Conservation (phyloP, 2,113 vertebrate genomes). For the Anarhynchus alexandrinus region DNA sequence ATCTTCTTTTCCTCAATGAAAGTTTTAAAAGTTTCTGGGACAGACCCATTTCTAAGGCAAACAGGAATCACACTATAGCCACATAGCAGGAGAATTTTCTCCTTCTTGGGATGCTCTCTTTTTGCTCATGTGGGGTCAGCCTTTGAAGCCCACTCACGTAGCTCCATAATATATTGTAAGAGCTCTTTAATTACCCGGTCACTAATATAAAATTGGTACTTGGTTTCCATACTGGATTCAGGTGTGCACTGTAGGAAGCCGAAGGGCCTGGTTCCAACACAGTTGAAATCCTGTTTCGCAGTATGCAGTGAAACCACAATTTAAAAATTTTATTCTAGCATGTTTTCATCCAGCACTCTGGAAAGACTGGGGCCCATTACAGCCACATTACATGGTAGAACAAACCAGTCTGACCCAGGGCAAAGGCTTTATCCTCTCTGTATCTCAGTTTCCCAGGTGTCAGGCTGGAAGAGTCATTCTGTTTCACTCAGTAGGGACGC, state of each 20-base stretch:
- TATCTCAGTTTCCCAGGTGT: not conserved
- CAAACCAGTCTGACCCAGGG: not conserved
- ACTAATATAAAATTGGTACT: not conserved
- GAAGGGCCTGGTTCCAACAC: not conserved
- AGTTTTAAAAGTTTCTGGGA: slow-evolving; percentile 2
- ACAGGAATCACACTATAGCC: not conserved
- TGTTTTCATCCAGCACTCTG: not conserved
- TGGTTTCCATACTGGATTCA: not conserved
- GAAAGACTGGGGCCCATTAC: not conserved
- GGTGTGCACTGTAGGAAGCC: not conserved
- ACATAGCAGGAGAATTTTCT: not conserved
- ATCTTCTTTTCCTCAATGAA: not conserved
- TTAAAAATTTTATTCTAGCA: not conserved
- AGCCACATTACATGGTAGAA: not conserved
- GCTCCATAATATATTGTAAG: not conserved
- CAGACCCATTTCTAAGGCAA: not conserved
- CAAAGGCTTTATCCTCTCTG: not conserved
- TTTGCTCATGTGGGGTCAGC: not conserved
- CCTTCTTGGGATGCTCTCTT: not conserved
- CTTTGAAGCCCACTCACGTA: not conserved
- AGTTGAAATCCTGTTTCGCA: accelerated
- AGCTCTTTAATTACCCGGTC: not conserved
- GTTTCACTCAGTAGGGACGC: not conserved
- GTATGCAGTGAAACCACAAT: not conserved
- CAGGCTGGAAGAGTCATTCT: not conserved